Conservation (phyloP, 2,113 vertebrate genomes). For the Takifugu flavidus region DNA sequence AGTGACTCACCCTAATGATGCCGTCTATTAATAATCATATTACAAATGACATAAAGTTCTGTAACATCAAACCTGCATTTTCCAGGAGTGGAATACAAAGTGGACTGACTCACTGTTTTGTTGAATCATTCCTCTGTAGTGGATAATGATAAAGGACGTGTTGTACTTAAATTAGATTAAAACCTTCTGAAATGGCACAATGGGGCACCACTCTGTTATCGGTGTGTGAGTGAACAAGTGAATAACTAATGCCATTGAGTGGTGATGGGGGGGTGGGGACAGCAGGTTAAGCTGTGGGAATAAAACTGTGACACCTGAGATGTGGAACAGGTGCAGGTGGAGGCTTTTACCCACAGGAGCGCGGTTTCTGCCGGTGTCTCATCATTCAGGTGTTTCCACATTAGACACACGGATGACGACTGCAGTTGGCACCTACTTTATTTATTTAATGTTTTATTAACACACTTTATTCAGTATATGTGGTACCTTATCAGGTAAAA, state of each 20-base stretch:
- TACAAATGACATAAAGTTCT: slow-evolving; percentile 3
- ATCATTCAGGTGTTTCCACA: neutral
- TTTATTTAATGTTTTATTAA: no score
- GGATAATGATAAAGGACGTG: neutral
- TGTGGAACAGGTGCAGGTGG: slow-evolving; percentile 39
- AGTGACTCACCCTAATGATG: neutral
- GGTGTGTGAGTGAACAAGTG: neutral
- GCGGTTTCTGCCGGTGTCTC: neutral
- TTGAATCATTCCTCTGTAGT: slow-evolving; percentile 19
- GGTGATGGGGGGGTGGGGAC: neutral
- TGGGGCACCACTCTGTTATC: slow-evolving; percentile 1
- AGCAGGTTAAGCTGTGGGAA: slow-evolving; percentile 43
- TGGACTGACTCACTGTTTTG: slow-evolving; percentile 1
- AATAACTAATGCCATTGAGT: neutral
- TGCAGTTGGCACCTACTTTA: no score
- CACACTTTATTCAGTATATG: no score
- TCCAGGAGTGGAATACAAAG: neutral
- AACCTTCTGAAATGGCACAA: slow-evolving; percentile 6
- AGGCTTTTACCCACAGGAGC: slow-evolving; percentile 1
- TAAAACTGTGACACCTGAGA: slow-evolving; percentile 39
- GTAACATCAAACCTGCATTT: no score
- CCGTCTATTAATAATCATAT: no score
- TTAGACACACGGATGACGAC: neutral
- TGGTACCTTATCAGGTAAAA: no score
- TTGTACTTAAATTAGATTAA: neutral